Base-by-base conservation (phyloP, 2,888 invertebrate species). In the Terebella lapidaria region DNA sequence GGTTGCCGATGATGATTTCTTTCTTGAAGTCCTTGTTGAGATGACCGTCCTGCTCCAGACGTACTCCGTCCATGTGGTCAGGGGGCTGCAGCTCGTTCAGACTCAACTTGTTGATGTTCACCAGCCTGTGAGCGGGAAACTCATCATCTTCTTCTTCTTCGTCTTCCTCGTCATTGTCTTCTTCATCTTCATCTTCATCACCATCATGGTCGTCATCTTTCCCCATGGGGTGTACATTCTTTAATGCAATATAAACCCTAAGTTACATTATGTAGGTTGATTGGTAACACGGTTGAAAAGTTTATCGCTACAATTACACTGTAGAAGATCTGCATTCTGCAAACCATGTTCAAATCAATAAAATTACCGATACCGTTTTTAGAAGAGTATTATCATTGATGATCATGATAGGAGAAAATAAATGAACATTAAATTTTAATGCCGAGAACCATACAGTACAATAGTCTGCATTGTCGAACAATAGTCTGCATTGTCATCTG, bases 41-140 rank as follows among this genome's bases (percentile, higher is more conserved):
- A 66, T 81, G 80, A 2, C 83, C 83, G 71, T 83, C 82, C 56
- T 80, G 74, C 67, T 84, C 83, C 64, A 83, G 70, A 56, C 77
- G 77, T 2, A 84, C 74, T 20, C 73, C 82, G 63, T 82, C 80
- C 27, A 84, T 65, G 70, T 83, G 83, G 63, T 82, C 81, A 1
- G 76, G 77, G 18, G 78, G 76, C 49, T 73, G 66, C 2, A 81
- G 67, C 52, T 77, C 72, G 10, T 74, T 67, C 58, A 67, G 46
- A 35, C 59, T 28, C 15, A 24, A 30, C 57, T 56, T 27, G 56
- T 62, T 69, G 51, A 64, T 67, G 1, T 64, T 64, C 52, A 72
- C 72, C 5, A 53, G 49, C n/a, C 24, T 10, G 24, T 49, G 49
- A 5, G 18, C 18, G 18, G 49, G 49, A 49, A 49, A 49, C 49